Conservation (phyloP, 2,888 invertebrate species). For the Macrophya alboannulata region DNA sequence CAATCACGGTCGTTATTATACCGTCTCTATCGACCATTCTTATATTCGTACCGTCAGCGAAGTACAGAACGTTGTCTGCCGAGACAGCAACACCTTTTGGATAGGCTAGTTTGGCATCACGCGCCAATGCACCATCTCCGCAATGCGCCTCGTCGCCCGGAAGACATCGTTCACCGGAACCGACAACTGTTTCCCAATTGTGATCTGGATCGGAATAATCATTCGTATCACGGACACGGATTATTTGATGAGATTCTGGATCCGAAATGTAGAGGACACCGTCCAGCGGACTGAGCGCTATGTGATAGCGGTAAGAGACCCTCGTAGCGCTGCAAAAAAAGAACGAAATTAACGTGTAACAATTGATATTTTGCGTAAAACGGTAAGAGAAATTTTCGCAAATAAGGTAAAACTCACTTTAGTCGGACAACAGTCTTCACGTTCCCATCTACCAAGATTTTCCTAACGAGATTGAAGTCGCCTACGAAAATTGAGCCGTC, state of each 20-base stretch:
- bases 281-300: conserved; percentile 97
- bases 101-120: conserved; percentile 96
- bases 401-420: conserved; percentile 84
- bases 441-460: conserved; percentile 92
- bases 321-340: conserved; percentile 88
- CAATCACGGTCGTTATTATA: conserved; percentile 95
- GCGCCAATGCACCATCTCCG: conserved; percentile 96
- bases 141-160: conserved; percentile 97
- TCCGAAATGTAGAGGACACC: conserved; percentile 97
- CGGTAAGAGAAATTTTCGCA: background rate
- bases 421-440: conserved; percentile 90
- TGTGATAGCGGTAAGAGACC: conserved; percentile 97
- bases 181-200: conserved; percentile 97
- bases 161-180: conserved; percentile 95
- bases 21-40: conserved; percentile 96
- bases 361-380: background rate
- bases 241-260: conserved; percentile 97
- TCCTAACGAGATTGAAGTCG: conserved; percentile 96
- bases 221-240: conserved; percentile 91
- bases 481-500: conserved; percentile 98
- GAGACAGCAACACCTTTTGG: conserved; percentile 98
- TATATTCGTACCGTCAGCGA: conserved; percentile 97
- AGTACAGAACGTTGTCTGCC: conserved; percentile 94
- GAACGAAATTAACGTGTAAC: background rate
- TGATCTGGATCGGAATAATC: conserved; percentile 93